Evolutionary conservation across 2,888 invertebrate species (phyloP).

Genomic region (Callyntrura guangdongensis): DNA sequence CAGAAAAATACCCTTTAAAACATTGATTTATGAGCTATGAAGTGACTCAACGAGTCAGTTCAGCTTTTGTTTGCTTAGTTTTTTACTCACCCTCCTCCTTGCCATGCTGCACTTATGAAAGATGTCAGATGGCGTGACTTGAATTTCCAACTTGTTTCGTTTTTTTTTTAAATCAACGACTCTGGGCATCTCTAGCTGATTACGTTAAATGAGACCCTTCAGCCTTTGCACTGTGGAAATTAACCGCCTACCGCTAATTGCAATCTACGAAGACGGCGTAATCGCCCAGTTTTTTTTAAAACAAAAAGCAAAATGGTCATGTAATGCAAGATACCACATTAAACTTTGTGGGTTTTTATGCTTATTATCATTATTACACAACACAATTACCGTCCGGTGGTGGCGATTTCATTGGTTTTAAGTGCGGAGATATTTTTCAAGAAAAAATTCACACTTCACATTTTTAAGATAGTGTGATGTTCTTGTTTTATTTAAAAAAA

Average conservation of each 20-base stretch:
- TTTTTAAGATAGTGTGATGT: too few relatives aligned
- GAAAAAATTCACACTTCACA: too few relatives aligned
- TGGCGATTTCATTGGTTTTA: too few relatives aligned
- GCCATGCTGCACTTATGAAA: neutral
- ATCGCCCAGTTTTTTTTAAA: too few relatives aligned
- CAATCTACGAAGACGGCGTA: conserved; percentile 1
- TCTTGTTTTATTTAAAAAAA: too few relatives aligned
- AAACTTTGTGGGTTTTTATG: too few relatives aligned
- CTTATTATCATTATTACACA: too few relatives aligned
- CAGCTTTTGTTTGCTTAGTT: conserved; percentile 4
- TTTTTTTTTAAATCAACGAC: conserved; percentile 13
- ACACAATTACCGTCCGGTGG: too few relatives aligned
- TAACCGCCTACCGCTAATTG: conserved; percentile 28
- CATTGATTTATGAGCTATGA: conserved; percentile 12
- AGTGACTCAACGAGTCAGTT: neutral
- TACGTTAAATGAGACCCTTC: conserved; percentile 28
- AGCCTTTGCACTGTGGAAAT: neutral
- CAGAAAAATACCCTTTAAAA: conserved; percentile 7
- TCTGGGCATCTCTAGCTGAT: conserved; percentile 5
- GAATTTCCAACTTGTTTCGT: neutral
- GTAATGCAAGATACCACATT: too few relatives aligned
- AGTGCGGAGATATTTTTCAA: too few relatives aligned
- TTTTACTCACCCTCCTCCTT: neutral
- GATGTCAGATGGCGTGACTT: neutral
- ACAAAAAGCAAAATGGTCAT: too few relatives aligned